These are phyloP conservation scores for Epiblema foenella DNA, from an alignment of 2,888 invertebrate genomes.

Conservation along the genomic window DNA sequence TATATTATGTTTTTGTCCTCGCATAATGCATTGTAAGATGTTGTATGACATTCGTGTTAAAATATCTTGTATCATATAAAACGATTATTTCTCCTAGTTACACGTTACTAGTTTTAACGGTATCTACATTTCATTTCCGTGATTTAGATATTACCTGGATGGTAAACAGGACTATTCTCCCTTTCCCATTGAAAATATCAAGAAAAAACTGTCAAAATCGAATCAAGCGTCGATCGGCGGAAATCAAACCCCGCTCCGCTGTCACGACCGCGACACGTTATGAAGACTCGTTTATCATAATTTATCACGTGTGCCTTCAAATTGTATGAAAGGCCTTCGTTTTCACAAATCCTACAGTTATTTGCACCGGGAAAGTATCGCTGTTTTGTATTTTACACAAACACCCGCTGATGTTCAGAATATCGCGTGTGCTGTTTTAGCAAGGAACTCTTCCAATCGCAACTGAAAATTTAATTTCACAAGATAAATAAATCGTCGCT, in stretches of 20 bases:
- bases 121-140: too few species aligned
- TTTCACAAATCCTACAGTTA: conserved; percentile 29
- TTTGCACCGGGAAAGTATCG: conserved; percentile 25
- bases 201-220: conserved; percentile 13
- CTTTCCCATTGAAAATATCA: background rate
- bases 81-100: too few species aligned
- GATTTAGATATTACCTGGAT: background rate
- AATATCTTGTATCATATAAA: too few species aligned
- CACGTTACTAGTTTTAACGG: background rate
- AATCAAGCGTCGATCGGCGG: conserved; percentile 36
- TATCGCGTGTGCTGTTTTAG: background rate
- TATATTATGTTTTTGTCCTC: too few species aligned
- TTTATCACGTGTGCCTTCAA: conserved; percentile 41
- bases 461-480: conserved; percentile 7
- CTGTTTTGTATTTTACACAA: conserved; percentile 6
- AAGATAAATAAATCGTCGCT: conserved; percentile 30
- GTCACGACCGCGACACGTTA: conserved; percentile 42
- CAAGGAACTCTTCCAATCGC: conserved; percentile 5
- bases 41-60: too few species aligned
- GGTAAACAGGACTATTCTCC: background rate
- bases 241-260: conserved; percentile 39
- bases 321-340: conserved; percentile 32
- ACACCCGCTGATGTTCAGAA: conserved; percentile 1
- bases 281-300: conserved; percentile 44
- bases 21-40: too few species aligned